Base-by-base conservation (phyloP, 2,797 vertebrate species). In the Paramormyrops hopkinsi region DNA sequence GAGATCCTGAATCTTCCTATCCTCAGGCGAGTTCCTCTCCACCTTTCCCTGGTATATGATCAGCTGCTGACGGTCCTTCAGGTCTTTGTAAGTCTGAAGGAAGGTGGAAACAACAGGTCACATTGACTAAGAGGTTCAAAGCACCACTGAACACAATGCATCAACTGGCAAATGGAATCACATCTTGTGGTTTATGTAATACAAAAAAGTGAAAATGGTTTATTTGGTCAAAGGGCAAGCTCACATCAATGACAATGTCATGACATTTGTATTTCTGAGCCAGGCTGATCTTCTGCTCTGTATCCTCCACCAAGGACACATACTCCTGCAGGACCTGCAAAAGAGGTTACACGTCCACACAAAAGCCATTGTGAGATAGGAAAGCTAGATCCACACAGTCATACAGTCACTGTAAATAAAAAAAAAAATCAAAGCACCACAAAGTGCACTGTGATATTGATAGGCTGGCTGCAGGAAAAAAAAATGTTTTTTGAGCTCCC, bases 261-360 rank as follows among this genome's bases (percentile, higher is more conserved):
- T 99, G 98, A 93, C 98, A 99, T 92, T 98, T 99, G 92, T 98
- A 97, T 92, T 98, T 99, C 88, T 96, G 96, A 51, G 97, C 98
- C 2, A 99, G 94, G 86, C 93, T 95, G 93, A 99, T 93, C 90
- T 95, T 96, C 12, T 94, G 94, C 50, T 99, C 97, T 0, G 95
- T 91, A 9, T 99, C 97, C 37, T 98, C 97, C 1, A 99, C 96
- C 86, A 99, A 94, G 51, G 93, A 95, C 86, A 99, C 94, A 0
- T 99, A 99, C 0, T 97, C 97, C 94, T 99, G 97, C 91, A 99
- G 91, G 87, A 99, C 96, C 98, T 99, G 93, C 0, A 6, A 59
- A 62, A 87, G 41, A 62, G 65, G 41, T 12, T 6, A 44, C 37
- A 65, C 1, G 2, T 17, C 33, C 22, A 22, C 33, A 87, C 53